Evolutionary conservation across 2,797 vertebrate species (phyloP).

Genomic region (Mormyrops boulengeri): DNA sequence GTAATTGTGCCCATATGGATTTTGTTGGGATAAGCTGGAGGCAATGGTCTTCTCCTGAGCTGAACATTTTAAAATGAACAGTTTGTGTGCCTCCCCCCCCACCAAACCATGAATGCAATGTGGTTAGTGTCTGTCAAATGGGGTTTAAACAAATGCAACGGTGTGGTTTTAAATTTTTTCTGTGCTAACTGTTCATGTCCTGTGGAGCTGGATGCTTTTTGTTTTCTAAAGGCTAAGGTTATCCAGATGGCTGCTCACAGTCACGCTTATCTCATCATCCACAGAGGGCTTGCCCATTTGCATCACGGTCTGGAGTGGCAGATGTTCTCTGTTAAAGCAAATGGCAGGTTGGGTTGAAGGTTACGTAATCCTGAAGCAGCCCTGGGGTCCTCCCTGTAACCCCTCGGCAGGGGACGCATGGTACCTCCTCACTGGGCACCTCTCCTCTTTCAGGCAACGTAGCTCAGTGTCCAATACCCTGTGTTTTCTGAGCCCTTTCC

Average conservation of each 20-base stretch:
- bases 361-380: neutral
- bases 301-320: neutral
- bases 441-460: neutral
- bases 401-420: neutral
- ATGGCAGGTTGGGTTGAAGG: neutral
- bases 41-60: slow-evolving; percentile 13
- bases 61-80: slow-evolving; percentile 17
- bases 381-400: neutral
- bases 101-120: slow-evolving; percentile 3
- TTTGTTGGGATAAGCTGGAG: neutral
- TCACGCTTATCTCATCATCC: neutral
- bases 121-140: neutral
- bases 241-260: neutral
- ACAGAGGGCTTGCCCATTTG: neutral
- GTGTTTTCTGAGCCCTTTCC: neutral
- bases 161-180: neutral
- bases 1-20: neutral
- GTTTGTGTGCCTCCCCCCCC: neutral
- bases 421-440: neutral
- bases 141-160: neutral
- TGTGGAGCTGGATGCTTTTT: neutral
- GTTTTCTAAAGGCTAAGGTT: neutral
- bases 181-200: neutral
- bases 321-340: neutral
- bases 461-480: neutral